Evolutionary conservation across 2,797 vertebrate genomes (phyloP).

Genomic region (Chiroxiphia lanceolata): DNA sequence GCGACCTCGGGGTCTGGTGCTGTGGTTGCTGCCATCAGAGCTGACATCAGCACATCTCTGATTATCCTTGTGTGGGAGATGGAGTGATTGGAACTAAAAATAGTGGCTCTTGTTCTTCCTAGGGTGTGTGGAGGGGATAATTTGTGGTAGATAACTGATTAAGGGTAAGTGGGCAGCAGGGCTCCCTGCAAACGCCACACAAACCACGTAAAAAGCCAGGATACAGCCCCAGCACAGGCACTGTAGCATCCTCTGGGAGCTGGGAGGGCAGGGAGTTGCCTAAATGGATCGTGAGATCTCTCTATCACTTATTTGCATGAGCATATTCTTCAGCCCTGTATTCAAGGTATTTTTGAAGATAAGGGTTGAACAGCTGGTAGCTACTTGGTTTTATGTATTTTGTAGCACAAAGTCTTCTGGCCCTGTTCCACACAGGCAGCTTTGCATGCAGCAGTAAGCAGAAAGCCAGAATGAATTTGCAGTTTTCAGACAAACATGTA

Average conservation of each 20-base stretch:
- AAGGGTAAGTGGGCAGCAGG: neutral
- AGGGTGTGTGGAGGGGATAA: neutral
- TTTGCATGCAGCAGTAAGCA: neutral
- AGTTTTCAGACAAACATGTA: neutral
- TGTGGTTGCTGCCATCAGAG: neutral
- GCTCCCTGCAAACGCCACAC: neutral
- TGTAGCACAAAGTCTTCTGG: neutral
- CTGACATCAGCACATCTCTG: neutral
- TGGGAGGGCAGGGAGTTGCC: neutral
- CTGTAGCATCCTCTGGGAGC: neutral
- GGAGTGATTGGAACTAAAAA: neutral
- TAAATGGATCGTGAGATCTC: accelerated
- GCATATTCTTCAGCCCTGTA: neutral
- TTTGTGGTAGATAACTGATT: neutral
- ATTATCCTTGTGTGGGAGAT: neutral
- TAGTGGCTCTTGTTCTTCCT: neutral
- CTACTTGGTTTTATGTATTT: neutral
- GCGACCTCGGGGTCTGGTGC: neutral
- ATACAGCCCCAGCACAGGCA: neutral
- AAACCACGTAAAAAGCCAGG: accelerated
- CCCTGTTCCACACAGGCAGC: neutral
- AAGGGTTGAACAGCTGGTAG: neutral
- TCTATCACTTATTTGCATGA: accelerated
- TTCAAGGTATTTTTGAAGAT: neutral
- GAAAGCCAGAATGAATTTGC: conserved; percentile 25